phyloP scores from a whole-genome alignment of 2,113 vertebrate genomes.

The Macheiramphus alcinus region DNA sequence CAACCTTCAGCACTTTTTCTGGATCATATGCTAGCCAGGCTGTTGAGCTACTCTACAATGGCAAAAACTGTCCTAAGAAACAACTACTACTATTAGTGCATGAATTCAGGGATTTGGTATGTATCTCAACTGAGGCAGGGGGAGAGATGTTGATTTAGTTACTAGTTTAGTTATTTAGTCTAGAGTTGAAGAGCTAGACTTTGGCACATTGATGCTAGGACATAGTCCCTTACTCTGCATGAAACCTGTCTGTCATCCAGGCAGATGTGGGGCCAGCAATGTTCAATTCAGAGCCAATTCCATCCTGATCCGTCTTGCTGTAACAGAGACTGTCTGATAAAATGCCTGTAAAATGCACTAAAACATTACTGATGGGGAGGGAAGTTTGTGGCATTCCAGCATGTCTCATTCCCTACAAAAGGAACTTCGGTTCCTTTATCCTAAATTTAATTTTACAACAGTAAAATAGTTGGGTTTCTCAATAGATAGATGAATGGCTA shows the following conservation, averaged over 20 bases:
- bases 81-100: background rate
- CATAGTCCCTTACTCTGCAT: background rate
- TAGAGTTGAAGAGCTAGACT: background rate
- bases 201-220: background rate
- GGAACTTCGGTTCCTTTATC: background rate
- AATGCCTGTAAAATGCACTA: background rate
- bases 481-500: background rate
- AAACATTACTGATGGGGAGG: background rate
- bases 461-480: background rate
- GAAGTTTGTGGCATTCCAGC: background rate
- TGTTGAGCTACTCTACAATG: background rate
- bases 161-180: background rate
- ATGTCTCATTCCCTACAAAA: background rate
- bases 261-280: background rate
- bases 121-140: rapidly evolving
- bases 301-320: background rate
- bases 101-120: background rate
- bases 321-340: background rate
- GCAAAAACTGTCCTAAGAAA: background rate
- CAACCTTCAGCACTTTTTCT: background rate
- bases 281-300: background rate
- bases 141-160: background rate
- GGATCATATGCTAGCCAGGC: background rate
- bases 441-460: background rate
- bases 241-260: background rate